phyloP scores from a whole-genome alignment of 2,797 vertebrate species.

The Acestrorhynchus altus region DNA sequence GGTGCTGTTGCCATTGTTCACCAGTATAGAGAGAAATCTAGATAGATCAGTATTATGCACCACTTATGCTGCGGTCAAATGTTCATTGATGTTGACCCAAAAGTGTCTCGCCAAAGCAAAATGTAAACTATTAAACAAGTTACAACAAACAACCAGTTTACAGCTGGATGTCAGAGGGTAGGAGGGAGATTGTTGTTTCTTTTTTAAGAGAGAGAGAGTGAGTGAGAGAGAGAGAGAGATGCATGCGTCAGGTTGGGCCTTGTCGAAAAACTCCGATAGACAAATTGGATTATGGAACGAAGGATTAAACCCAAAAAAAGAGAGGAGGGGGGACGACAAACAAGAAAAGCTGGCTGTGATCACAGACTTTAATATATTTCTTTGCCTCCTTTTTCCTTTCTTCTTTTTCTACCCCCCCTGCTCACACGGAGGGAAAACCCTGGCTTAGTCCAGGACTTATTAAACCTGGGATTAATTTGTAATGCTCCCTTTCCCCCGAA shows the following conservation, averaged over 20 bases:
- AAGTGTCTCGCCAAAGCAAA: background rate
- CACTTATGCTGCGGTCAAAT: background rate
- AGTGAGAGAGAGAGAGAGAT: background rate
- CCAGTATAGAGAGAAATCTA: no score
- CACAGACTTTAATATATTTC: conserved; percentile 98
- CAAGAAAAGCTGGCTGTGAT: conserved; percentile 97
- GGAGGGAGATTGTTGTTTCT: background rate
- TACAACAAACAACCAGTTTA: background rate
- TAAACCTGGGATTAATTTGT: conserved; percentile 98
- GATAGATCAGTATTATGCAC: no score
- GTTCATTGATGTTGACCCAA: background rate
- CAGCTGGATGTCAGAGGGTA: background rate
- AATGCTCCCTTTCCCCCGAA: conserved; percentile 89
- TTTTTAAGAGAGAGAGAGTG: background rate
- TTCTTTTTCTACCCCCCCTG: conserved; percentile 61
- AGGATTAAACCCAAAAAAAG: conserved; percentile 94
- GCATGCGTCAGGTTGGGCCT: conserved; percentile 37
- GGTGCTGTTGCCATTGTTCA: no score
- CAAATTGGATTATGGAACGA: conserved; percentile 99
- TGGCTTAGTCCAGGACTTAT: conserved; percentile 95
- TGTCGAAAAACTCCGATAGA: conserved; percentile 88
- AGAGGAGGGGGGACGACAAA: conserved; percentile 86
- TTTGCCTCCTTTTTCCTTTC: conserved; percentile 75
- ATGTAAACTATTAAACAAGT: conserved; percentile 5
- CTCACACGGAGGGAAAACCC: conserved; percentile 82